Evolutionary conservation across 2,113 vertebrate genomes (phyloP).

Genomic region (Ptilorrhoa leucosticta): DNA sequence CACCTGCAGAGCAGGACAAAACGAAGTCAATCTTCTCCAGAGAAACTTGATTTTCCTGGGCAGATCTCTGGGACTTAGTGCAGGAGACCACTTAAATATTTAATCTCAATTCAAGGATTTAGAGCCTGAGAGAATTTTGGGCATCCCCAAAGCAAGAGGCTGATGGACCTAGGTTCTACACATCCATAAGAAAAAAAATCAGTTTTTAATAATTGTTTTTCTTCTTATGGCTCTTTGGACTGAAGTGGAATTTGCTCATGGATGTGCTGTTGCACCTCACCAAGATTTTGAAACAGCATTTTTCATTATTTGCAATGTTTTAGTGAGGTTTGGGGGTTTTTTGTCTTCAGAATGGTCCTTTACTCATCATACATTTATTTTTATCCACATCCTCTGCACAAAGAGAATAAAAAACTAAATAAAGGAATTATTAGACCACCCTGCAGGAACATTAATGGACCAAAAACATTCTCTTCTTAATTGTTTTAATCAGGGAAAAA

Average conservation of each 20-base stretch:
- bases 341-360: neutral
- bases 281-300: neutral
- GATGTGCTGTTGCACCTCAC: neutral
- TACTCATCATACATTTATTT: neutral
- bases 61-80: neutral
- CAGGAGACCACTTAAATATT: neutral
- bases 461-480: neutral
- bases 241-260: neutral
- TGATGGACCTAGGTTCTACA: neutral
- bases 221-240: neutral
- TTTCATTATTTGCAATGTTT: neutral
- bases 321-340: fast-evolving
- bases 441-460: neutral
- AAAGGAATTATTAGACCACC: neutral
- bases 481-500: neutral
- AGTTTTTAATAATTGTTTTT: neutral
- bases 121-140: neutral
- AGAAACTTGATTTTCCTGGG: neutral
- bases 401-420: neutral
- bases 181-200: neutral
- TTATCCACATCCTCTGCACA: neutral
- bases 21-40: neutral
- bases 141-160: neutral
- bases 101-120: neutral
- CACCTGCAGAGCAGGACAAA: neutral